Percentiles rank a stretch among this genome's conserved stretches.
These are phyloP conservation scores for Drosophila prosaltans DNA, from an alignment of 1,140 invertebrate species.

Conservation along the genomic window DNA sequence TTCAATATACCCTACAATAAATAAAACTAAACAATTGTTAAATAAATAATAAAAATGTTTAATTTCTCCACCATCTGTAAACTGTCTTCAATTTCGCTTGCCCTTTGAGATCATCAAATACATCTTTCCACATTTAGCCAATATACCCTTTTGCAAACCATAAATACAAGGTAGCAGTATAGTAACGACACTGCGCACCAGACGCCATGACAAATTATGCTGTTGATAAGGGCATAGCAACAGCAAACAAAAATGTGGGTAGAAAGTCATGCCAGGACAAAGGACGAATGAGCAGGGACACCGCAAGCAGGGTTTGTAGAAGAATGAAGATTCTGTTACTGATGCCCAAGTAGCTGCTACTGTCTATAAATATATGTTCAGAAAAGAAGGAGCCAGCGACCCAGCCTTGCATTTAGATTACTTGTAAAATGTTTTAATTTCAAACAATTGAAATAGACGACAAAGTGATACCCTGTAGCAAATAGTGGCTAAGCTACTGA, in stretches of 20 bases:
- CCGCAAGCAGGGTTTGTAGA: not conserved
- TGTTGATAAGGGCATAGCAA: constrained; percentile 77
- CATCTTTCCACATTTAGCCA: not conserved
- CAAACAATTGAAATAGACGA: constrained; percentile 63
- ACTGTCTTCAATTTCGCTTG: too few species aligned
- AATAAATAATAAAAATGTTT: too few species aligned
- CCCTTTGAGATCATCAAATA: too few species aligned
- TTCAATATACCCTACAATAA: too few species aligned
- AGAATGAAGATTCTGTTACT: constrained; percentile 42
- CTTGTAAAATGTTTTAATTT: constrained; percentile 64
- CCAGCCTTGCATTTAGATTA: constrained; percentile 61
- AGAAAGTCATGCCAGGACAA: constrained; percentile 10
- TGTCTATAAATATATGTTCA: constrained; percentile 5
- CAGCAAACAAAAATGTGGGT: constrained; percentile 49
- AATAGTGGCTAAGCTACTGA: not conserved
- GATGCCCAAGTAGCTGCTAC: constrained; percentile 30
- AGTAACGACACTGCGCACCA: constrained; percentile 33
- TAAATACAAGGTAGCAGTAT: not conserved
- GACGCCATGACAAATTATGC: constrained; percentile 79
- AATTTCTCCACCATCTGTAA: too few species aligned
- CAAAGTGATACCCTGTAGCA: not conserved
- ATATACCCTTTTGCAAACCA: not conserved
- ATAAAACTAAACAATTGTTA: too few species aligned
- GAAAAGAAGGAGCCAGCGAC: constrained; percentile 49
- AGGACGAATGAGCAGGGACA: not conserved